Conservation (phyloP, 2,888 invertebrate genomes). For the Cephus runcator region DNA sequence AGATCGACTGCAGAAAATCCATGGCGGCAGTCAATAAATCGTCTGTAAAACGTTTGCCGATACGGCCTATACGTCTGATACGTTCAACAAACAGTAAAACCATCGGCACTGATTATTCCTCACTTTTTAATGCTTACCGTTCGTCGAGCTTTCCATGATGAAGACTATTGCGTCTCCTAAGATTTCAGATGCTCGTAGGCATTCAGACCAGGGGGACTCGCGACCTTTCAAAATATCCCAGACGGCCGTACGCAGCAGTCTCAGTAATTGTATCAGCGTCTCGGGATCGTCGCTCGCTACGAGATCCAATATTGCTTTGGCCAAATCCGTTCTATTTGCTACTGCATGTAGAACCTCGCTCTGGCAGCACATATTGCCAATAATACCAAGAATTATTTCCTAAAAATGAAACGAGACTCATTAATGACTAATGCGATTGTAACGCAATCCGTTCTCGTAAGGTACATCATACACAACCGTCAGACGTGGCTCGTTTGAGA, state of each 20-base stretch:
- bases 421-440: neutral
- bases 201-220: constrained; percentile 46
- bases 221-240: constrained; percentile 57
- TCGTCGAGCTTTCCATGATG: constrained; percentile 80
- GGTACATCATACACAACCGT: constrained; percentile 55
- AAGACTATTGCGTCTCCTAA: constrained; percentile 74
- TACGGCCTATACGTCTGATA: too few species aligned
- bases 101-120: neutral
- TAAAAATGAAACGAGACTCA: constrained; percentile 44
- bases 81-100: too few species aligned
- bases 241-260: constrained; percentile 68
- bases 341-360: constrained; percentile 71
- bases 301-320: constrained; percentile 70
- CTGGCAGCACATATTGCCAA: constrained; percentile 85
- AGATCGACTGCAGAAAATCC: constrained; percentile 46
- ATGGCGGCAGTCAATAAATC: constrained; percentile 47
- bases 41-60: constrained; percentile 31
- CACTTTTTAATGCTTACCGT: constrained; percentile 50
- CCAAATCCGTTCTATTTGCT: constrained; percentile 70
- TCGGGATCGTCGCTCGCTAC: constrained; percentile 75
- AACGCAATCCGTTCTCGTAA: neutral
- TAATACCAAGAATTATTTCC: constrained; percentile 87
- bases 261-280: constrained; percentile 78
- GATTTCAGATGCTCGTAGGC: constrained; percentile 55
- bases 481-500: constrained; percentile 73